Evolutionary conservation across 2,113 vertebrate genomes (phyloP).

Genomic region (mouse (Mus musculus)): DNA sequence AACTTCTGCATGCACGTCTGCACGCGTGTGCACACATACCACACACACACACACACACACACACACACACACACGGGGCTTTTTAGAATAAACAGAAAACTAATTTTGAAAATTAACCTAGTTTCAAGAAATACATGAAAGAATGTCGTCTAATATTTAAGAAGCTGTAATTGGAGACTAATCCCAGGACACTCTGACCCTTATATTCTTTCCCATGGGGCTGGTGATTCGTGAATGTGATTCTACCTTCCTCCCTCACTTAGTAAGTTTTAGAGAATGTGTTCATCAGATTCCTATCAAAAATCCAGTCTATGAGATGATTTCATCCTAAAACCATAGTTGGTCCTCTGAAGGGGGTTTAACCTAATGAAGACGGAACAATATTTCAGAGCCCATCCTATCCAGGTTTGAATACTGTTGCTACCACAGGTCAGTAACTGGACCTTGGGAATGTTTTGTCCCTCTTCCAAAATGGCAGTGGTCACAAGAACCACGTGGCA

Average conservation of each 20-base stretch:
- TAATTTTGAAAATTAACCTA: neutral
- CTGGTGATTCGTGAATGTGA: neutral
- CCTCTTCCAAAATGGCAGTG: neutral
- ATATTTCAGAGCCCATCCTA: neutral
- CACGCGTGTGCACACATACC: neutral
- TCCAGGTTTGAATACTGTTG: neutral
- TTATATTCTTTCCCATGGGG: neutral
- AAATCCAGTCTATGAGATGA: neutral
- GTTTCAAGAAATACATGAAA: constrained; percentile 9
- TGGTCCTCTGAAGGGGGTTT: neutral
- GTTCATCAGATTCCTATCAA: neutral
- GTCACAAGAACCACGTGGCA: neutral
- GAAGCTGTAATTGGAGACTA: neutral
- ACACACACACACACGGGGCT: neutral
- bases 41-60: neutral
- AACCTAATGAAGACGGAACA: neutral
- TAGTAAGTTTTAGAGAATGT: neutral
- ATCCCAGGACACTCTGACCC: neutral
- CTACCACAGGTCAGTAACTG: neutral
- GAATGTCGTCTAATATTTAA: neutral
- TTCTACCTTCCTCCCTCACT: neutral
- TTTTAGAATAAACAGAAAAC: neutral
- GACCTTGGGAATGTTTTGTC: neutral
- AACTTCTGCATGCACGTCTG: neutral
- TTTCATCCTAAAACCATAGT: neutral